Evolutionary conservation across 1,140 invertebrate species (phyloP).

Genomic region (Yoshiicerus persimilis): DNA sequence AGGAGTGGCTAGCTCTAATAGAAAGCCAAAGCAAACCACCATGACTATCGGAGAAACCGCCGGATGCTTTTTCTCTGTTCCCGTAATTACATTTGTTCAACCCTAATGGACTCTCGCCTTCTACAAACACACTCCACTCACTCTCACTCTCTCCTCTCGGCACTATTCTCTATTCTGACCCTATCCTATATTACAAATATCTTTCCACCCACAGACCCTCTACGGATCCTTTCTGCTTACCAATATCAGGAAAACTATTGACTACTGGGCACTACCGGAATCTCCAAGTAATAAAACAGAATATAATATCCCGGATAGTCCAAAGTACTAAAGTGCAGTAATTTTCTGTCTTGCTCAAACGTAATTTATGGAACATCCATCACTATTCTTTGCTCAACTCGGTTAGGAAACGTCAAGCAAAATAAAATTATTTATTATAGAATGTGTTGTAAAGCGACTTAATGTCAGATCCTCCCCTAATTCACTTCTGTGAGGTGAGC

Average conservation of each 20-base stretch:
- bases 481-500: background rate
- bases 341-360: background rate
- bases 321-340: background rate
- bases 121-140: conserved; percentile 43
- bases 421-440: no score
- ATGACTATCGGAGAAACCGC: conserved; percentile 30
- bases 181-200: background rate
- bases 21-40: background rate
- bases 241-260: background rate
- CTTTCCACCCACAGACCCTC: background rate
- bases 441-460: no score
- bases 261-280: background rate
- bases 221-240: no score
- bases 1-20: background rate
- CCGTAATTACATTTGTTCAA: conserved; percentile 48
- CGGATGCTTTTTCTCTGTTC: conserved; percentile 45
- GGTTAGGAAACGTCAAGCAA: no score
- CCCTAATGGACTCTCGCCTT: conserved; percentile 48
- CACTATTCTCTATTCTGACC: background rate
- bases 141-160: background rate
- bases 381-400: background rate
- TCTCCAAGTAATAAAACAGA: background rate
- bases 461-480: background rate
- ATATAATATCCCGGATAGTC: background rate
- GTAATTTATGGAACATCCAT: no score